These are phyloP conservation scores for Chionoecetes opilio DNA, from an alignment of 1,140 invertebrate species.

Conservation along the genomic window DNA sequence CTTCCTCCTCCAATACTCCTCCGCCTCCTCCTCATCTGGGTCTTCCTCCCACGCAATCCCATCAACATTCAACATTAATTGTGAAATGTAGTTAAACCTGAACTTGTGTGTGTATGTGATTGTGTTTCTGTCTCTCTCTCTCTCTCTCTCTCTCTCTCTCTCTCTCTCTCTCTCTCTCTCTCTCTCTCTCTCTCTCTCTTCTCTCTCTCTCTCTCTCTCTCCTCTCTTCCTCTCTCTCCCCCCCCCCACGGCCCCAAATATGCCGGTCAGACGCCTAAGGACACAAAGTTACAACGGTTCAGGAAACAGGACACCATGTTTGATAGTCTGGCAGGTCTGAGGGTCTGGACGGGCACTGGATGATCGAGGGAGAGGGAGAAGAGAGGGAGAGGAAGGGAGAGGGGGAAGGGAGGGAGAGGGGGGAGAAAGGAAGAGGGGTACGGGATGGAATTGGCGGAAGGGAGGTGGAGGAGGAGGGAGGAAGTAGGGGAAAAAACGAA, in stretches of 20 bases:
- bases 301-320: neutral
- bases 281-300: too few relatives aligned
- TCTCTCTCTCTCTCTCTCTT: too few relatives aligned
- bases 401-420: neutral
- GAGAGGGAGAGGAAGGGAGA: neutral
- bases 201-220: too few relatives aligned
- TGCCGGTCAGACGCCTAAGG: too few relatives aligned
- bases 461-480: neutral
- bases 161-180: neutral
- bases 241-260: too few relatives aligned
- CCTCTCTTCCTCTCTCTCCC: too few relatives aligned
- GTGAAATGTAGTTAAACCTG: too few relatives aligned
- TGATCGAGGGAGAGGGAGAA: too few relatives aligned
- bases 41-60: neutral
- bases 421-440: neutral
- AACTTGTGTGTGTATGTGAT: too few relatives aligned
- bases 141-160: neutral
- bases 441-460: neutral
- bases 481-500: neutral
- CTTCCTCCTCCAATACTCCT: neutral
- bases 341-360: too few relatives aligned
- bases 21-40: neutral
- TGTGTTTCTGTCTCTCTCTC: too few relatives aligned
- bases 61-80: too few relatives aligned
- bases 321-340: neutral